Conservation (phyloP, 2,888 invertebrate genomes). For the Drosophila suboccidentalis region DNA sequence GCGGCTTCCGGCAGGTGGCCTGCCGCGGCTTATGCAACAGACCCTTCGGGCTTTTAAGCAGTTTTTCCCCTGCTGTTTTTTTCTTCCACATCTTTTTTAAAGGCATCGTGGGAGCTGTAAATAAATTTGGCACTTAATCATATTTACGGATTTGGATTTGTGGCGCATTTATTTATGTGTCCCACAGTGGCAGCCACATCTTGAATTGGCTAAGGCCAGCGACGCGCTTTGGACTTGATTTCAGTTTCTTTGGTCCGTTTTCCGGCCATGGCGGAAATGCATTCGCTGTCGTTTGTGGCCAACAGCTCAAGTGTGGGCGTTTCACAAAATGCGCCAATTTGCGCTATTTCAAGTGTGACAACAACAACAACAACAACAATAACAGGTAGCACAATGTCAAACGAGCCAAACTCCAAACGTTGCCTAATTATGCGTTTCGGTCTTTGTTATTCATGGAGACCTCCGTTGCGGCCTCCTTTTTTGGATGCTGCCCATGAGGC, state of each 20-base stretch:
- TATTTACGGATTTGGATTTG: slow-evolving; percentile 74
- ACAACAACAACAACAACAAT: slow-evolving; percentile 33
- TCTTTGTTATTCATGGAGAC: slow-evolving; percentile 55
- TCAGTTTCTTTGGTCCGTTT: slow-evolving; percentile 35
- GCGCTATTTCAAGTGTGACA: slow-evolving; percentile 68
- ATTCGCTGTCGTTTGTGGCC: slow-evolving; percentile 29
- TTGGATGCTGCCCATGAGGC: slow-evolving; percentile 70
- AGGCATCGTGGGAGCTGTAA: slow-evolving; percentile 76
- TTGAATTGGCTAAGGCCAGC: slow-evolving; percentile 12
- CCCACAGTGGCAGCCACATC: slow-evolving; percentile 60
- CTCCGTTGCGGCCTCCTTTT: slow-evolving; percentile 23
- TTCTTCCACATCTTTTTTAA: slow-evolving; percentile 47
- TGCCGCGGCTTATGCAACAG: slow-evolving; percentile 39
- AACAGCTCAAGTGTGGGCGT: slow-evolving; percentile 41
- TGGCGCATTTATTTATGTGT: slow-evolving; percentile 76
- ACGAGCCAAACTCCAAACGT: slow-evolving; percentile 25
- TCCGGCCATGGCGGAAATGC: slow-evolving; percentile 52
- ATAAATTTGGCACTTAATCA: slow-evolving; percentile 80
- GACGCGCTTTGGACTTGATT: slow-evolving; percentile 4
- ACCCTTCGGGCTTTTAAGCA: slow-evolving; percentile 38
- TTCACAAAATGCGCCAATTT: slow-evolving; percentile 70
- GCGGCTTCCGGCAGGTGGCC: slow-evolving; percentile 62
- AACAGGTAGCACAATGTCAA: slow-evolving; percentile 19
- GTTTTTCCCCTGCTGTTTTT: background rate
- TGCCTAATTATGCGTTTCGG: slow-evolving; percentile 78